phyloP scores from a whole-genome alignment of 2,888 invertebrate genomes.

The Ormyrus pomaceus region DNA sequence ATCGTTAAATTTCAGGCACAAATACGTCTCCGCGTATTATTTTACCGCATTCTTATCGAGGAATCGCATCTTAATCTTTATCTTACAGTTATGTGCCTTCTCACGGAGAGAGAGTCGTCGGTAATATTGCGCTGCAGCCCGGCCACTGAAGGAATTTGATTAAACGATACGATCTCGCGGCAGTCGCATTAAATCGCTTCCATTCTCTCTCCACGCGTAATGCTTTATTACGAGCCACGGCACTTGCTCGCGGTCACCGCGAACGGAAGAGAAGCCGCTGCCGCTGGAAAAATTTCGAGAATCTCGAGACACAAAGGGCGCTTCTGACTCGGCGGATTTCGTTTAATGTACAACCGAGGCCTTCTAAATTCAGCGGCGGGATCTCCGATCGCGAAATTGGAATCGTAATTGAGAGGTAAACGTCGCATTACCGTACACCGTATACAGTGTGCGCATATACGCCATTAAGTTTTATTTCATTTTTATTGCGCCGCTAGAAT shows the following conservation, averaged over 20 bases:
- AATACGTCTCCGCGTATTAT: too few species aligned
- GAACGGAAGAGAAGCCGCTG: background rate
- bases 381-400: too few species aligned
- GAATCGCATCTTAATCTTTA: slow-evolving; percentile 36
- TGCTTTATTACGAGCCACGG: background rate
- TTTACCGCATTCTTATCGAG: background rate
- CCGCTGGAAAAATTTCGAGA: background rate
- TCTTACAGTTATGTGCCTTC: slow-evolving; percentile 32
- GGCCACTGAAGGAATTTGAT: slow-evolving; percentile 32
- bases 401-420: too few species aligned
- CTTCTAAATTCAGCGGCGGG: background rate
- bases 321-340: too few species aligned
- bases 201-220: slow-evolving; percentile 2
- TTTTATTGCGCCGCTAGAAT: too few species aligned
- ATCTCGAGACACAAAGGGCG: background rate
- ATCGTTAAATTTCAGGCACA: too few species aligned
- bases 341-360: background rate
- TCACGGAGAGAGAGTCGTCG: background rate
- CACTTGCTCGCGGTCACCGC: background rate
- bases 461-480: too few species aligned
- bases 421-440: too few species aligned
- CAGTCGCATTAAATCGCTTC: background rate
- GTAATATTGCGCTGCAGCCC: background rate
- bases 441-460: too few species aligned
- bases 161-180: slow-evolving; percentile 40